phyloP scores from a whole-genome alignment of 2,113 vertebrate genomes.

The Rhinogobius similis region DNA sequence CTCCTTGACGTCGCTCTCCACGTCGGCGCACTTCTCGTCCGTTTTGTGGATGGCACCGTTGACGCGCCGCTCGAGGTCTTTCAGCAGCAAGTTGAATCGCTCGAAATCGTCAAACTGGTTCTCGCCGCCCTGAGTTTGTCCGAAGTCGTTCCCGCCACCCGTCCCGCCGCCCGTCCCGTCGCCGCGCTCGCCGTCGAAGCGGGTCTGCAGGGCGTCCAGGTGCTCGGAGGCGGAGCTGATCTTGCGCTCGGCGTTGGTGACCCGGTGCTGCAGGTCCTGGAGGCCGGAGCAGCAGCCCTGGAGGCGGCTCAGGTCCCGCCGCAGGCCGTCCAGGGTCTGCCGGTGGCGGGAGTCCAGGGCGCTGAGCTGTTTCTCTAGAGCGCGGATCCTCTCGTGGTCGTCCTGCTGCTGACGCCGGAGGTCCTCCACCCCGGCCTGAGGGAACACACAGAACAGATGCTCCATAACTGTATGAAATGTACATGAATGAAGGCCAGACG shows the following conservation, averaged over 20 bases:
- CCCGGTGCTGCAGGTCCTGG: constrained; percentile 59
- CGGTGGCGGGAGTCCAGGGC: constrained; percentile 77
- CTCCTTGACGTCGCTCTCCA: constrained; percentile 70
- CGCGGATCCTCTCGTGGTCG: constrained; percentile 81
- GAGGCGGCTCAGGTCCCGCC: constrained; percentile 59
- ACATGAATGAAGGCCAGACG: too few species aligned
- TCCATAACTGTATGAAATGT: too few species aligned
- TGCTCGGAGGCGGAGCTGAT: constrained; percentile 72
- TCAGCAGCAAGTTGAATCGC: constrained; percentile 39
- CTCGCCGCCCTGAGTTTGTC: constrained; percentile 18
- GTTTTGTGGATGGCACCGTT: constrained; percentile 76
- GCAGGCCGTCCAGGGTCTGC: constrained; percentile 73
- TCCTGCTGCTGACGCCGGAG: constrained; percentile 82
- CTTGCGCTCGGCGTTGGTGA: constrained; percentile 80
- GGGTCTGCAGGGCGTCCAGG: constrained; percentile 69
- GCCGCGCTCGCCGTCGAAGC: constrained; percentile 60
- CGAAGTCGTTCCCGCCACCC: background rate
- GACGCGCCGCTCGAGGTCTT: constrained; percentile 78
- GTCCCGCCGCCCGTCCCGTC: constrained; percentile 24
- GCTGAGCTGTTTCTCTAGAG: constrained; percentile 85
- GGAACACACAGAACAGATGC: background rate
- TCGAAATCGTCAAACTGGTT: background rate
- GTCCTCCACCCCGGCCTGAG: constrained; percentile 78
- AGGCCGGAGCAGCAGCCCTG: constrained; percentile 73
- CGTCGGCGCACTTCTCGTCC: constrained; percentile 64